Evolutionary conservation across 30 jellyfish, hydroid and myxozoan species (phyloP), one percentile per base, ranked within the genome.

Genomic region (Hydractinia symbiolongicarpus): DNA sequence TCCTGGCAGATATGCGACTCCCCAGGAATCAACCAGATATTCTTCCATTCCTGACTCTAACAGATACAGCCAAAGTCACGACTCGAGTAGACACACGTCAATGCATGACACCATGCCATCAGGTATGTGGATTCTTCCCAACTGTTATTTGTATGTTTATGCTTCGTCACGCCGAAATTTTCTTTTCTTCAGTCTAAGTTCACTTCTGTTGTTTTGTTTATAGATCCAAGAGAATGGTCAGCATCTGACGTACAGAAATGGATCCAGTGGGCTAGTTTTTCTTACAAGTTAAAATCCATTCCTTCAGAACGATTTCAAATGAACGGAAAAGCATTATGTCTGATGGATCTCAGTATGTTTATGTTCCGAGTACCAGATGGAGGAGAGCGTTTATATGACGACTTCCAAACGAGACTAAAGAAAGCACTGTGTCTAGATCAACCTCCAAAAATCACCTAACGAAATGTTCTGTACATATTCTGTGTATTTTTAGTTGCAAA

Each of bases 151-250:
- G 44, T 30, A 30, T 30, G 44, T 30, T 30, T 30, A 30, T 30
- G 44, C 44, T 30, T 30, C 44, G 2, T 30, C 44, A 30, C 44
- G 44, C 44, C 44, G 44, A 30, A 30, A 2, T 76, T 76, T 76
- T 16, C 82, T 9, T 76, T 56, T 19, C 11, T 11, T n/a, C 15
- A 17, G 60, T n/a, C 50, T 44, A 8, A 17, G 50, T 21, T 8
- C 0, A 79, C 20, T 17, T 20, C 51, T 44, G 50, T 5, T 79
- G 5, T 60, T 73, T 58, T 4, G 44, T 17, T 75, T 68, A 0
- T 61, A 92, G 98, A 92, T 71, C 98, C 98, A 4, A 92, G 98
- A 49, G 96, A 86, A 69, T 92, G 98, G 98, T 82, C 93, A 53
- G 85, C 95, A 8, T 80, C 69, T 61, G 98, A 92, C 71, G 98